Conservation (phyloP, 2,797 vertebrate genomes). For the Adrianichthys oophorus region DNA sequence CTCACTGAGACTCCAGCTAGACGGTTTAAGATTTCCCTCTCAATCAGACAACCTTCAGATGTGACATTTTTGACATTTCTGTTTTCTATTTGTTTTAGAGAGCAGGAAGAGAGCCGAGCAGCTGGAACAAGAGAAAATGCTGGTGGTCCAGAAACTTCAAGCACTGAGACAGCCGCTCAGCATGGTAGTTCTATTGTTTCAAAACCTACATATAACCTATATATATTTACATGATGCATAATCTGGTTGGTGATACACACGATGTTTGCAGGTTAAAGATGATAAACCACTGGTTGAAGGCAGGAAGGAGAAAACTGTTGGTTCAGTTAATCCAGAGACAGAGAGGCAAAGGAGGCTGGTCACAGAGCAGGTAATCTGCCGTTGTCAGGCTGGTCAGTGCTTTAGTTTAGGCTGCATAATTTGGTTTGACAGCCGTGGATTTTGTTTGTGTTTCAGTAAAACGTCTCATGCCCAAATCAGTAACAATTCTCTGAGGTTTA, state of each 20-base stretch:
- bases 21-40: conserved; percentile 43
- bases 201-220: background rate
- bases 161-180: conserved; percentile 28
- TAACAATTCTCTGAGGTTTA: too few species aligned
- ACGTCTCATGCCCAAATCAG: too few species aligned
- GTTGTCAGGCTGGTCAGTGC: background rate
- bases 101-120: conserved; percentile 34
- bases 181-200: conserved; percentile 41
- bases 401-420: too few species aligned
- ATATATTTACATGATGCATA: background rate
- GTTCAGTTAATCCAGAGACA: conserved; percentile 40
- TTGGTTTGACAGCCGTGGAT: too few species aligned
- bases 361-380: conserved; percentile 75
- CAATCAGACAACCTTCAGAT: background rate
- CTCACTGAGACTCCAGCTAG: conserved; percentile 28
- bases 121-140: conserved; percentile 57
- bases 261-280: conserved; percentile 55
- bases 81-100: conserved; percentile 45
- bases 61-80: conserved; percentile 3
- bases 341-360: conserved; percentile 77
- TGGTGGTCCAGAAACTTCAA: conserved; percentile 46
- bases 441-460: too few species aligned
- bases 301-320: conserved; percentile 38
- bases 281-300: conserved; percentile 29
- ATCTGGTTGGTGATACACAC: background rate